phyloP scores from a whole-genome alignment of 1,140 invertebrate species.

The Anadara kagoshimensis region DNA sequence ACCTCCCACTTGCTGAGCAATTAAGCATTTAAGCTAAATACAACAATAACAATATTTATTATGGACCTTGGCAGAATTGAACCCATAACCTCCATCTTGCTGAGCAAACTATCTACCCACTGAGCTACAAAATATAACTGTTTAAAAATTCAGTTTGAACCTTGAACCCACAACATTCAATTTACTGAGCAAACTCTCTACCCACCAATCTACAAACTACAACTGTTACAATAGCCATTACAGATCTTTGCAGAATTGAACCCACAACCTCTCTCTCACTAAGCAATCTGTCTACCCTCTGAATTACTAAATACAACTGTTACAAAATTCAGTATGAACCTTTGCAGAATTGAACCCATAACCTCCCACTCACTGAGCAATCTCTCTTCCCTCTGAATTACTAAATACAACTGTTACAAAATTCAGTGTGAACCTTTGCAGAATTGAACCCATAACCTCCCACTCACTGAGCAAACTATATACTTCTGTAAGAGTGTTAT shows the following conservation, averaged over 20 bases:
- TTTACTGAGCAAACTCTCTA: too few relatives aligned
- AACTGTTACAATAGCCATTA: background rate
- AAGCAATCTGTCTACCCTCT: too few relatives aligned
- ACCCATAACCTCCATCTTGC: background rate
- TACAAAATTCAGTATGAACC: background rate
- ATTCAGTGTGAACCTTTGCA: background rate
- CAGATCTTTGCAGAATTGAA: background rate
- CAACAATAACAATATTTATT: too few relatives aligned
- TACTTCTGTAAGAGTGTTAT: background rate
- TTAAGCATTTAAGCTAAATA: too few relatives aligned
- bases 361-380: background rate
- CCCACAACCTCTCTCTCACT: too few relatives aligned
- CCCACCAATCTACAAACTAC: background rate
- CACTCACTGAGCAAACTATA: background rate
- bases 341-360: background rate
- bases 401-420: background rate
- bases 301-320: background rate
- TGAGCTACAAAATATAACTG: too few relatives aligned
- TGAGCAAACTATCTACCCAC: too few relatives aligned
- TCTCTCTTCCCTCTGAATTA: background rate
- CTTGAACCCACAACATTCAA: too few relatives aligned
- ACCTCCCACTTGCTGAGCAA: too few relatives aligned
- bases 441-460: background rate
- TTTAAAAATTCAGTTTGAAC: too few relatives aligned
- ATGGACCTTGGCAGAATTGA: background rate